These are phyloP conservation scores for Opisthocomus hoazin DNA, from an alignment of 2,113 vertebrate species.

Conservation along the genomic window DNA sequence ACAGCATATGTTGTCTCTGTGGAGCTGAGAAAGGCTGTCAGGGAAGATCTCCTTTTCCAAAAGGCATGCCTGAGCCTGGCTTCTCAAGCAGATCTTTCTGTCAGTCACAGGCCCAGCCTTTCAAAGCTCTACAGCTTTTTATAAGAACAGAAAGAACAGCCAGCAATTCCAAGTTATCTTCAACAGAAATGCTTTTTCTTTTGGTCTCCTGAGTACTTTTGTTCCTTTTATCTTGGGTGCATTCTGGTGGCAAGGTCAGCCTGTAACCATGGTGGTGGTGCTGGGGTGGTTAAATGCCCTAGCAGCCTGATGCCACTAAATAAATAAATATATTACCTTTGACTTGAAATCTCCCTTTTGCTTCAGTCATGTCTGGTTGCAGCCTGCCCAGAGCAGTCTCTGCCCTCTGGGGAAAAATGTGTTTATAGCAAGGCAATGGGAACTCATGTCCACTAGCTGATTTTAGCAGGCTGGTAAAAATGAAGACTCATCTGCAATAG, in stretches of 20 bases:
- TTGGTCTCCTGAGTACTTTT: neutral
- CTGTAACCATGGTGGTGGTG: neutral
- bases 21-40: constrained; percentile 37
- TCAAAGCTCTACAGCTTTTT: neutral
- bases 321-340: neutral
- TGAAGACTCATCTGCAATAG: neutral
- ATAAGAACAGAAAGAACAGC: neutral
- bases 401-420: neutral
- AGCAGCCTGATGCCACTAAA: neutral
- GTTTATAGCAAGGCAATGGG: neutral
- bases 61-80: neutral
- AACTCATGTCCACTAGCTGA: neutral
- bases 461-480: neutral
- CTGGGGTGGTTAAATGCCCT: neutral
- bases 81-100: constrained; percentile 27
- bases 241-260: neutral
- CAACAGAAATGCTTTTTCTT: neutral
- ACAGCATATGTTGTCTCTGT: neutral
- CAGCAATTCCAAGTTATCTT: neutral
- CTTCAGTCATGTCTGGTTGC: neutral
- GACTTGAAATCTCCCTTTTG: neutral
- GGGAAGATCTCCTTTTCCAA: constrained; percentile 1
- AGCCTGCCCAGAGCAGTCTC: neutral
- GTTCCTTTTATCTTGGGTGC: neutral
- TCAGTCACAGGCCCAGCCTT: neutral